These are phyloP conservation scores for Anser cygnoides DNA, from an alignment of 2,113 vertebrate species.

Conservation along the genomic window DNA sequence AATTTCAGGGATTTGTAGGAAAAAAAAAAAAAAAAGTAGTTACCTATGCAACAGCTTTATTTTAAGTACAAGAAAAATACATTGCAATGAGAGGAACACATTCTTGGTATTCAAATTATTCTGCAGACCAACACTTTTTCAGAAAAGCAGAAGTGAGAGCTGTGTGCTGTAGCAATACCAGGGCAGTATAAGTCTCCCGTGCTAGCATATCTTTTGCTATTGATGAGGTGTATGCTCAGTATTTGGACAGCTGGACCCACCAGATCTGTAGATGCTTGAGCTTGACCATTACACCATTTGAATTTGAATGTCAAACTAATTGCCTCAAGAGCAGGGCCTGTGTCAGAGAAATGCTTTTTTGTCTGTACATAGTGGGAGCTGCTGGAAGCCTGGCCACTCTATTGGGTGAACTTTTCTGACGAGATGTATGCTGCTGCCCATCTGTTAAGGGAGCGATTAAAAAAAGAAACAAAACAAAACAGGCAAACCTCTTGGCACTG, in stretches of 20 bases:
- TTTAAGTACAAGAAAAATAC: neutral
- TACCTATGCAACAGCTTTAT: neutral
- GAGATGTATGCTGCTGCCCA: neutral
- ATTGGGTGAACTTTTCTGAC: neutral
- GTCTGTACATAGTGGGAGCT: neutral
- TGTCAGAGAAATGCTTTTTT: neutral
- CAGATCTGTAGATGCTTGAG: neutral
- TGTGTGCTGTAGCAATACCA: rapidly evolving
- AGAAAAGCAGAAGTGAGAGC: neutral
- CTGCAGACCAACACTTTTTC: neutral
- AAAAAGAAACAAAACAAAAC: neutral
- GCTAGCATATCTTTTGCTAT: neutral
- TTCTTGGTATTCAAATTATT: neutral
- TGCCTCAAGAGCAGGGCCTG: neutral
- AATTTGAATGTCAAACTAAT: neutral
- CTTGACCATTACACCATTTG: conserved; percentile 5
- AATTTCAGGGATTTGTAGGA: neutral
- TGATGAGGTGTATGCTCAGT: neutral
- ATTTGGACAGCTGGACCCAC: neutral
- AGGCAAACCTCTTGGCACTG: neutral
- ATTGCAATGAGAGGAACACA: neutral
- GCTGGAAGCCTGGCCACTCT: neutral
- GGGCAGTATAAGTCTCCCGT: neutral
- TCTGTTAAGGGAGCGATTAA: conserved; percentile 10
- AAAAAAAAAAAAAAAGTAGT: neutral